phyloP scores from a whole-genome alignment of 1,140 invertebrate genomes.

The Heliothis virescens region DNA sequence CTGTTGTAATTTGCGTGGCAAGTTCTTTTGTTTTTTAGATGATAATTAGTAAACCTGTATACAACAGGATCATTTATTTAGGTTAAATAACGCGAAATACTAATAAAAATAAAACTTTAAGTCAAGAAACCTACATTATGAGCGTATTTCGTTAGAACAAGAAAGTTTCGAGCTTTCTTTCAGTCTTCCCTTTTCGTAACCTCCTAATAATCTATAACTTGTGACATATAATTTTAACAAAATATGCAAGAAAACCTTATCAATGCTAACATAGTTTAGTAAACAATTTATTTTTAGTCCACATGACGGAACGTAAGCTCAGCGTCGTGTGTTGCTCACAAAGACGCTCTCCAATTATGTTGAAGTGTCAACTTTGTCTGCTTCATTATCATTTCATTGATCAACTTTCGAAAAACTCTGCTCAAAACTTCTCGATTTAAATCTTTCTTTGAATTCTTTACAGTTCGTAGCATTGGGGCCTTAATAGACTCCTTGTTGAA shows the following conservation, averaged over 20 bases:
- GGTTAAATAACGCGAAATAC: too few relatives aligned
- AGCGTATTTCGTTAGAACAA: too few relatives aligned
- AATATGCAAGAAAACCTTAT: too few relatives aligned
- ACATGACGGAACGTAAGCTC: slow-evolving; percentile 21
- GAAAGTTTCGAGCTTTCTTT: too few relatives aligned
- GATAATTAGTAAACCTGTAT: neutral
- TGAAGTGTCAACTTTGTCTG: slow-evolving; percentile 42
- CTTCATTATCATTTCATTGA: slow-evolving; percentile 49
- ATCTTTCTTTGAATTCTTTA: slow-evolving; percentile 29
- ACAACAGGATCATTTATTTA: too few relatives aligned
- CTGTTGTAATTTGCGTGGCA: neutral
- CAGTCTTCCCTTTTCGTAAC: too few relatives aligned
- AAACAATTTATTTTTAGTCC: neutral
- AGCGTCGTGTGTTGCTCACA: slow-evolving; percentile 36
- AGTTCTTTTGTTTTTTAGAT: slow-evolving; percentile 3
- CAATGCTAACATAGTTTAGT: neutral
- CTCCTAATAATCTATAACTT: too few relatives aligned
- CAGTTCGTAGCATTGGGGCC: neutral
- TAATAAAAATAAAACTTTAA: too few relatives aligned
- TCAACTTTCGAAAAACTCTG: slow-evolving; percentile 40
- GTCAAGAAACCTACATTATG: too few relatives aligned
- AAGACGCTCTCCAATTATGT: slow-evolving; percentile 48
- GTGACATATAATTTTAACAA: too few relatives aligned
- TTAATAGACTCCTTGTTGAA: neutral
- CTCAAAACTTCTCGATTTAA: slow-evolving; percentile 29